A percentile compares a stretch with the other conserved stretches of the same genome.
Evolutionary conservation across 2,888 invertebrate species (phyloP).

Genomic region (Noctuana brunneofusca): DNA sequence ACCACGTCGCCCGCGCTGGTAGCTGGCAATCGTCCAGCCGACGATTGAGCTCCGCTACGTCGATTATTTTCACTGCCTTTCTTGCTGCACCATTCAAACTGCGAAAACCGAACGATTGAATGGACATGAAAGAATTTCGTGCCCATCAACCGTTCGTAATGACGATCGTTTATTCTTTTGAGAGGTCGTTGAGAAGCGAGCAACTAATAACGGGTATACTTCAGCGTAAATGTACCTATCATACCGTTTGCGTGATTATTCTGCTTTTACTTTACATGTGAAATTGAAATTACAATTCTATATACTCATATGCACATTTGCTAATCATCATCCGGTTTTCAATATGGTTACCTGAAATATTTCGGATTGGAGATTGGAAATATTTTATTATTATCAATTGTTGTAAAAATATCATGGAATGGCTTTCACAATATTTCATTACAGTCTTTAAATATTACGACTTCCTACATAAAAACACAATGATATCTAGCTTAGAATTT

Average conservation of each 20-base stretch:
- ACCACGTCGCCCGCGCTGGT: conserved; percentile 49
- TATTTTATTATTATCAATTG: no score
- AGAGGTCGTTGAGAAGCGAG: conserved; percentile 25
- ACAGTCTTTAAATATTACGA: no score
- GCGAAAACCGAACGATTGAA: conserved; percentile 52
- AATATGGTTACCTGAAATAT: no score
- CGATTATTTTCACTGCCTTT: conserved; percentile 44
- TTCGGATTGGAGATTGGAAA: no score
- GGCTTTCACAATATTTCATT: no score
- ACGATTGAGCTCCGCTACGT: conserved; percentile 56
- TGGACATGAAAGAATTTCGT: conserved; percentile 68
- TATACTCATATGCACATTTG: no score
- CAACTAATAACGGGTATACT: conserved; percentile 8
- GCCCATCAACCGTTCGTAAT: conserved; percentile 57
- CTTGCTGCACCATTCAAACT: conserved; percentile 65
- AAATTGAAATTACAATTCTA: no score
- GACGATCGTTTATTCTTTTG: conserved; percentile 56
- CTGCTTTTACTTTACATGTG: background rate
- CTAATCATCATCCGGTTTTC: no score
- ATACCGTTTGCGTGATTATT: background rate
- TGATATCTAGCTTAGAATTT: no score
- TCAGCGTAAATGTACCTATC: background rate
- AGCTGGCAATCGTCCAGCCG: conserved; percentile 70
- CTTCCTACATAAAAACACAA: no score
- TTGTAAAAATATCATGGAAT: no score